Evolutionary conservation across 2,888 invertebrate species (phyloP), one percentile per base, ranked within the genome.

Genomic region (Buathra laborator): DNA sequence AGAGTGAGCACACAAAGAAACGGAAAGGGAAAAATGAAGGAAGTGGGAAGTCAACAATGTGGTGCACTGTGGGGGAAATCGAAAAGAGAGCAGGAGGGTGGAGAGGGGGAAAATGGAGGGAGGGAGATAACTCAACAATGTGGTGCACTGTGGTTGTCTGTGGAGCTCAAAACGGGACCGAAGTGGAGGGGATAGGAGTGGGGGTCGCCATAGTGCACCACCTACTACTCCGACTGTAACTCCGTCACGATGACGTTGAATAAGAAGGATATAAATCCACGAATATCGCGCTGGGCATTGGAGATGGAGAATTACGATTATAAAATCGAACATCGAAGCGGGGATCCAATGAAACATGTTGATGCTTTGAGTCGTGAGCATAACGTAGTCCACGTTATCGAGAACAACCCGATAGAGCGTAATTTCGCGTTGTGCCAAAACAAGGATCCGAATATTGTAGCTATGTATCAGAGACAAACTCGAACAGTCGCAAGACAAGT

Each of bases 181-280:
- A n/a, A n/a, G n/a, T n/a, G n/a, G n/a, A n/a, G n/a, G n/a, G n/a
- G n/a, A n/a, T n/a, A n/a, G n/a, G n/a, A n/a, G n/a, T n/a, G n/a
- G n/a, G n/a, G n/a, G n/a, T n/a, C n/a, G n/a, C n/a, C n/a, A n/a
- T n/a, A n/a, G n/a, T n/a, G n/a, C n/a, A n/a, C n/a, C n/a, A n/a
- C n/a, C n/a, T n/a, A n/a, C n/a, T n/a, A n/a, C n/a, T n/a, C 90
- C 0, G 90, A 92, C 79, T 91, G 90, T 76, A 87, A 90, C 79
- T 85, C 88, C 14, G 64, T 92, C 6, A 86, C 84, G 37, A 19
- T 88, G 74, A 86, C 91, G 6, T 79, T 91, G 14, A 84, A 84
- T 19, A 92, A 91, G 77, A 87, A 88, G 74, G 89, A 91, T 7
- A 86, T 92, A 14, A 89, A 90, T 82, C 89, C 89, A 0, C 67